Conservation (phyloP, 30 jellyfish, hydroid and myxozoan genomes). For the Aurelia aurita region DNA sequence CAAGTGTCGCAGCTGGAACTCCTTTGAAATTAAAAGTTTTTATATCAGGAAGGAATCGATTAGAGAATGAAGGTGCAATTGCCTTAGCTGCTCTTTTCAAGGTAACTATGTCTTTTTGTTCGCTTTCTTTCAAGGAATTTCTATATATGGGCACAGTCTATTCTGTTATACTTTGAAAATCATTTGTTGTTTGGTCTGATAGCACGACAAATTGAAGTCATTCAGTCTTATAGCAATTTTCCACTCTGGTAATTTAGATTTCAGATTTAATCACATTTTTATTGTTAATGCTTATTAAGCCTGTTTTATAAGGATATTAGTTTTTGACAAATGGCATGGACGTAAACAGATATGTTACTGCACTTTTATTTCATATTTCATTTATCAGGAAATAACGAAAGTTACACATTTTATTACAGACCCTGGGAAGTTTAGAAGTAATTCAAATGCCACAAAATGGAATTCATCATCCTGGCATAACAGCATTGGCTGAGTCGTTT, state of each 20-base stretch:
- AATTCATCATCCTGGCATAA: conserved; percentile 91
- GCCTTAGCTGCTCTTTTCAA: conserved; percentile 80
- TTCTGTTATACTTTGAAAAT: too few species aligned
- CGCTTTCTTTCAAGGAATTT: too few species aligned
- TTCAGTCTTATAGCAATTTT: too few species aligned
- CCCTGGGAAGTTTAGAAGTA: conserved; percentile 84
- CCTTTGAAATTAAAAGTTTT: conserved; percentile 86
- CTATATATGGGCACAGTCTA: too few species aligned
- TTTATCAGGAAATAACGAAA: too few species aligned
- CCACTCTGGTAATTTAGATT: not conserved
- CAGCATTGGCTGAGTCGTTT: conserved; percentile 81
- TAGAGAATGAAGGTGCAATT: conserved; percentile 96
- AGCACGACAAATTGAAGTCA: not conserved
- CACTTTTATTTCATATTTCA: too few species aligned
- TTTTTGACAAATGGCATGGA: too few species aligned
- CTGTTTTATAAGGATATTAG: too few species aligned
- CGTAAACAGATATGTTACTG: too few species aligned
- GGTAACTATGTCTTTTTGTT: conserved; percentile 4
- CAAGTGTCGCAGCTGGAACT: conserved; percentile 75
- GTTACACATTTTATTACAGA: conserved; percentile 46
- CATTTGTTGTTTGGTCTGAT: too few species aligned
- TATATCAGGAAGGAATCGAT: conserved; percentile 95
- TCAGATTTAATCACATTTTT: too few species aligned
- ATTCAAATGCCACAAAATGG: conserved; percentile 97
- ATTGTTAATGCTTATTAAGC: too few species aligned